Base-by-base conservation (phyloP, 2,888 invertebrate genomes). In the Protonemura montana region DNA sequence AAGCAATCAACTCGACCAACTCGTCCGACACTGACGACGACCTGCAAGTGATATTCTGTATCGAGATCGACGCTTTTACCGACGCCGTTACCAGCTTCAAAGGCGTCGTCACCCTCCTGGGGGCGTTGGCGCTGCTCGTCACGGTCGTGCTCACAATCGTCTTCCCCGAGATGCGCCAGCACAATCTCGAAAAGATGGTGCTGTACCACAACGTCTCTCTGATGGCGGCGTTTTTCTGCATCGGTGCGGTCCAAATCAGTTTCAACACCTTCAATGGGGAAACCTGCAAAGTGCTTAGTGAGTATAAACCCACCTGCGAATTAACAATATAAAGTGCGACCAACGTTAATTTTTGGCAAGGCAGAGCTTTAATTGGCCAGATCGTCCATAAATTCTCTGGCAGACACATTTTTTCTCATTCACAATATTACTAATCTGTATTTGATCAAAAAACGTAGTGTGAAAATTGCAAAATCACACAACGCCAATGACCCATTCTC, bases 131-230 rank as follows among this genome's bases (percentile, higher is more conserved):
- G 26, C 80, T 80, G 10, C 80, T 80, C 13, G 80, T 28, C 16
- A 80, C 80, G 1, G 80, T 80, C 1, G 27, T 80, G 6, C 27
- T 80, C 27, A 80, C 26, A 28, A 28, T 28, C 25, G 28, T 26
- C 3, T 26, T 80, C 27, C 80, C 80, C 26, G 27, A 80, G 80
- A 21, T 80, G 80, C 80, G 80, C 80, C 16, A 13, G 13, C 25
- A 80, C 80, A 27, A 27, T 5, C 80, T 27, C 80, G 80, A 28
- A 26, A 80, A 80, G 80, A 80, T 80, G 26, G 27, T 28, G 26
- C 80, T 80, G 13, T 26, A 16, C 27, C 80, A 80, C 80, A 80
- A 80, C 80, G 26, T 13, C 1, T 16, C 28, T 26, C 26, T 80
- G 26, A 16, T 80, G 27, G 80, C 28, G 6, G 80, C 27, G 27